Evolutionary conservation across 2,113 vertebrate genomes (phyloP).

Genomic region (Muntiacus muntjak): DNA sequence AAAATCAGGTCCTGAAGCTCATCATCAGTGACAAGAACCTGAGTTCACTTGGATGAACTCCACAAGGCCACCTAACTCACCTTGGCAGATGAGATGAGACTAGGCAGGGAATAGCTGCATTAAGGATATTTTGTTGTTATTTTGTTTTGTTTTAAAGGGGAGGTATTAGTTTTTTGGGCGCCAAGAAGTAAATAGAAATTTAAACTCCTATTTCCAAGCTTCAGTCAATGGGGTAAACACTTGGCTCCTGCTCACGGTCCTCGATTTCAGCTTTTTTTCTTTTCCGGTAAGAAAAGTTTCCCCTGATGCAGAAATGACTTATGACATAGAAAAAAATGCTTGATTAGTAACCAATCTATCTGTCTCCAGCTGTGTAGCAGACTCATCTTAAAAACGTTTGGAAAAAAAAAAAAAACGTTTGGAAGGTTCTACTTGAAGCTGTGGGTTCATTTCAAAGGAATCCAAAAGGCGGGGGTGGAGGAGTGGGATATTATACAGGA

Average conservation of each 20-base stretch:
- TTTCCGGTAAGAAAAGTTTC: neutral
- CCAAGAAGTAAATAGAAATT: neutral
- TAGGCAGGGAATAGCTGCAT: neutral
- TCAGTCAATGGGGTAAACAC: neutral
- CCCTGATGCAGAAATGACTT: slow-evolving; percentile 5
- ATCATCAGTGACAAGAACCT: neutral
- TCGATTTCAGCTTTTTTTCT: slow-evolving; percentile 27
- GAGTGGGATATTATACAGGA: neutral
- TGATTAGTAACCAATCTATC: slow-evolving; percentile 19
- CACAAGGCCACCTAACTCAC: neutral
- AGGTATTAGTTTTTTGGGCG: neutral
- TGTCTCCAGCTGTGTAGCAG: neutral
- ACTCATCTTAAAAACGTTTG: slow-evolving; percentile 26
- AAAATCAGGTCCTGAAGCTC: neutral
- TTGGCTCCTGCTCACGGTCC: neutral
- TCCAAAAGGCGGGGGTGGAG: neutral
- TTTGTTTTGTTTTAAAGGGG: neutral
- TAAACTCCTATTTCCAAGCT: neutral
- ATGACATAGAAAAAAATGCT: neutral
- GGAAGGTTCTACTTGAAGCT: slow-evolving; percentile 34
- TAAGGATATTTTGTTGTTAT: neutral
- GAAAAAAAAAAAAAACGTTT: slow-evolving; percentile 34
- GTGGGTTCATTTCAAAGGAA: slow-evolving; percentile 55
- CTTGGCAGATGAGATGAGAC: neutral
- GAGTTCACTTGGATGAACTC: neutral